Conservation (phyloP, 2,888 invertebrate species). For the Allygus modestus region DNA sequence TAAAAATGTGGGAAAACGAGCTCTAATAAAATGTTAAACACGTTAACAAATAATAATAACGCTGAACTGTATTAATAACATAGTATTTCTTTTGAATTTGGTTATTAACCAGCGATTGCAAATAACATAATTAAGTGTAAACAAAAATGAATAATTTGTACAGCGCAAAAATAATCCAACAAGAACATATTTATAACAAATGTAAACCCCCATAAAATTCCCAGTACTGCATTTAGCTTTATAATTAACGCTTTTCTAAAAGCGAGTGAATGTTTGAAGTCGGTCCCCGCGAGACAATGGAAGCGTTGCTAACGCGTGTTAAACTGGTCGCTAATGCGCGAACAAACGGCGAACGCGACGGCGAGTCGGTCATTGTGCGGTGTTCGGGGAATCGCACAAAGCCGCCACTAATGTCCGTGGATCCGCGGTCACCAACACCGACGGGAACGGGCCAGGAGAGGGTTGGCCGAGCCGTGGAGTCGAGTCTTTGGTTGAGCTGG, state of each 20-base stretch:
- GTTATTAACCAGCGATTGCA: too few relatives aligned
- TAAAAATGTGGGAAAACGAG: too few relatives aligned
- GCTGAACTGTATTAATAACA: too few relatives aligned
- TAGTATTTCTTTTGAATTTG: too few relatives aligned
- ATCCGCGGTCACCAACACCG: background rate
- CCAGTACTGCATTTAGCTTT: background rate
- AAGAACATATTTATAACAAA: background rate
- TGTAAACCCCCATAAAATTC: background rate
- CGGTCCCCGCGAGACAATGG: conserved; percentile 4
- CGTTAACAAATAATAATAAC: too few relatives aligned
- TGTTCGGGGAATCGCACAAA: background rate
- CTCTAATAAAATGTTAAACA: too few relatives aligned
- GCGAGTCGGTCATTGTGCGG: background rate
- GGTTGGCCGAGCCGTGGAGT: too few relatives aligned
- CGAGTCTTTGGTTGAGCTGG: too few relatives aligned
- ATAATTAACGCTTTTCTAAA: background rate
- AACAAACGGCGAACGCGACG: conserved; percentile 19
- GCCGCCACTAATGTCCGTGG: background rate
- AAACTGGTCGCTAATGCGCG: conserved; percentile 8
- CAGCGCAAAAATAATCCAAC: too few relatives aligned
- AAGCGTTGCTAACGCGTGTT: conserved; percentile 21
- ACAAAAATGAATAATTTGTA: too few relatives aligned
- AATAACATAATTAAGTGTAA: too few relatives aligned
- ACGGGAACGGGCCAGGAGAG: background rate
- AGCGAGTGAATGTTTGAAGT: conserved; percentile 23